Conservation (phyloP, 2,888 invertebrate species). For the Cybosia mesomella region DNA sequence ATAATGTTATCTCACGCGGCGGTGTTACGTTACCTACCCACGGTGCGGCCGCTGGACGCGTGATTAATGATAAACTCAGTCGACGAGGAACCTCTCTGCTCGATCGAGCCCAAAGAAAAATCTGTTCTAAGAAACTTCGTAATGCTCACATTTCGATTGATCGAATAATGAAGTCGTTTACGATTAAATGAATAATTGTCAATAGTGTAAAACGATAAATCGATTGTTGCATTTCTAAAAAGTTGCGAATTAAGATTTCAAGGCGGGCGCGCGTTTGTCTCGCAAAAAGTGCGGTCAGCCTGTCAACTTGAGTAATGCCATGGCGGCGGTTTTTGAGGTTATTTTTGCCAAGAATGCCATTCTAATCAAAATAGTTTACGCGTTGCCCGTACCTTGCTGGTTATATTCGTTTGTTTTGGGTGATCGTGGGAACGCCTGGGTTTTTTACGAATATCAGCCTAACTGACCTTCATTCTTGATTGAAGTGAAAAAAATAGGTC, state of each 20-base stretch:
- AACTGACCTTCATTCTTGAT: slow-evolving; percentile 56
- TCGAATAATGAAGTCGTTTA: slow-evolving; percentile 74
- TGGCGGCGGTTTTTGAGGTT: slow-evolving; percentile 70
- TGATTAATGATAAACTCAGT: slow-evolving; percentile 76
- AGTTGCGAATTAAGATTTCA: slow-evolving; percentile 83
- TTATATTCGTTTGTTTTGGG: slow-evolving; percentile 63
- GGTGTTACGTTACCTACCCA: slow-evolving; percentile 78
- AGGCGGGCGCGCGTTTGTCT: slow-evolving; percentile 70
- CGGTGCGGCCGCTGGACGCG: slow-evolving; percentile 57
- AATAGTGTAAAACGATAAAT: slow-evolving; percentile 76
- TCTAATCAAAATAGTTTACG: slow-evolving; percentile 87
- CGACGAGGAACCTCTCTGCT: slow-evolving; percentile 62
- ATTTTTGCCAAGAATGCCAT: slow-evolving; percentile 81
- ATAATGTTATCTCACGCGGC: slow-evolving; percentile 77
- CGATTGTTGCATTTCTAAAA: slow-evolving; percentile 60
- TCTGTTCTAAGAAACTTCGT: slow-evolving; percentile 60
- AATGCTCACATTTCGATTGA: slow-evolving; percentile 49
- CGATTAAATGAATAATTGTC: slow-evolving; percentile 69
- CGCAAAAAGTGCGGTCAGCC: slow-evolving; percentile 75
- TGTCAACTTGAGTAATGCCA: slow-evolving; percentile 84
- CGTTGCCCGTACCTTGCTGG: slow-evolving; percentile 60
- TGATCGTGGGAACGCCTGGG: slow-evolving; percentile 72
- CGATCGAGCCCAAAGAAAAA: slow-evolving; percentile 57
- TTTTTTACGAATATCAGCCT: slow-evolving; percentile 57
- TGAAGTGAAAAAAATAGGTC: slow-evolving; percentile 47